Percentiles rank a stretch among this genome's conserved stretches.
Conservation (phyloP, 2,888 invertebrate species). For the Microchrysa polita region DNA sequence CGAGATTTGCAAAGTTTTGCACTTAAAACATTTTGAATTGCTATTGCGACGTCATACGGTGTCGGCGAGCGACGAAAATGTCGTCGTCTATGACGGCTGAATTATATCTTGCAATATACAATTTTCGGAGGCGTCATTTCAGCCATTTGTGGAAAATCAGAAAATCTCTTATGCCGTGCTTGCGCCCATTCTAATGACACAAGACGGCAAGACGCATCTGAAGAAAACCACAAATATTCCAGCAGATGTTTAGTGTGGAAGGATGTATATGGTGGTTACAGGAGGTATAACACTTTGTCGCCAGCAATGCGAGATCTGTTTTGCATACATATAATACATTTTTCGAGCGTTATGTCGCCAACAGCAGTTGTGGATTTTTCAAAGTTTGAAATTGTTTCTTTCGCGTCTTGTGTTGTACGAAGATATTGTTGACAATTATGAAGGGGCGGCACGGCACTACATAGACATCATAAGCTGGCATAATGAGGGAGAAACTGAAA, state of each 20-base stretch:
- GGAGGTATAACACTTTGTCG: background rate
- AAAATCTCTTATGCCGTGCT: background rate
- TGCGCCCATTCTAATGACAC: background rate
- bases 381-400: background rate
- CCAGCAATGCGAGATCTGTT: background rate
- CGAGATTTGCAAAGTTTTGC: slow-evolving; percentile 19
- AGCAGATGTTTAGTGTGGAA: background rate
- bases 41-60: background rate
- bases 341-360: background rate
- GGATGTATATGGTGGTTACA: background rate
- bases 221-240: background rate
- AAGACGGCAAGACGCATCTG: background rate
- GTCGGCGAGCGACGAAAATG: background rate
- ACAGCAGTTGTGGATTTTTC: slow-evolving; percentile 5
- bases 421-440: no score
- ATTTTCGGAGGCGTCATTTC: background rate
- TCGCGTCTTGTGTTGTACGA: no score
- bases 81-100: background rate
- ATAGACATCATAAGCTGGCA: no score
- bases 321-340: slow-evolving; percentile 1
- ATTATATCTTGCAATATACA: no score
- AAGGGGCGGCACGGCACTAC: no score
- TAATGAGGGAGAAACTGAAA: no score
- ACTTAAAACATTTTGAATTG: slow-evolving; percentile 22
- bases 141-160: background rate